phyloP scores from a whole-genome alignment of 1,140 invertebrate genomes.

The Brachionus calyciflorus region DNA sequence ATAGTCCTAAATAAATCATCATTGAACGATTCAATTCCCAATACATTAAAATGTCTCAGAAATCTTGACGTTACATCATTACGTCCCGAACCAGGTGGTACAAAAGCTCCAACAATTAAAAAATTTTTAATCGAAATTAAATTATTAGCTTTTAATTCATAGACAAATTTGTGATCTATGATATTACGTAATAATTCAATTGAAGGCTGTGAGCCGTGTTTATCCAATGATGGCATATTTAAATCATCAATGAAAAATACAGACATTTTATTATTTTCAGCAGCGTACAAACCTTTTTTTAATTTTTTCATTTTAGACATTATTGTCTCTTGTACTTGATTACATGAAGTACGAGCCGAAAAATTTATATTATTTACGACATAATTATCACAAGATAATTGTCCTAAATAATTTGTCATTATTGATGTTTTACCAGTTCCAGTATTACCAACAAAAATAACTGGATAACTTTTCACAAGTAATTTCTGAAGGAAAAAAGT shows the following conservation, averaged over 20 bases:
- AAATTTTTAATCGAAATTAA: conserved; percentile 55
- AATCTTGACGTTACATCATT: conserved; percentile 59
- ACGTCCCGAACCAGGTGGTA: conserved; percentile 58
- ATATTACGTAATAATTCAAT: conserved; percentile 60
- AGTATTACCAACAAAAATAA: conserved; percentile 57
- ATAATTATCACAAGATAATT: conserved; percentile 57
- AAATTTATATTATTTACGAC: conserved; percentile 60
- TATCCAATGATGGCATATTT: conserved; percentile 61
- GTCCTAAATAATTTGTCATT: conserved; percentile 57
- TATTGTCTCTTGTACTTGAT: conserved; percentile 60
- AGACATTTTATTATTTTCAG: conserved; percentile 54
- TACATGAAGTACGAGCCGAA: conserved; percentile 60
- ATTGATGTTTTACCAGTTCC: conserved; percentile 60
- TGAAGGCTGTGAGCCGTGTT: conserved; percentile 60
- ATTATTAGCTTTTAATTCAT: conserved; percentile 57
- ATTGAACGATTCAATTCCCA: conserved; percentile 32
- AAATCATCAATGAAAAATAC: conserved; percentile 61
- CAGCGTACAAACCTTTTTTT: conserved; percentile 58
- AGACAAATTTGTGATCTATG: conserved; percentile 56
- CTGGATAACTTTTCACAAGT: conserved; percentile 51
- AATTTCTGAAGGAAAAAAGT: conserved; percentile 56
- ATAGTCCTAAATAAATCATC: conserved; percentile 22
- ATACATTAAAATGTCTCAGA: conserved; percentile 52
- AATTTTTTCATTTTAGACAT: conserved; percentile 56
- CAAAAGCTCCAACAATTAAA: conserved; percentile 59